Evolutionary conservation across 2,113 vertebrate species (phyloP), one percentile per base, ranked within the genome.

Genomic region (Heterocephalus glaber): DNA sequence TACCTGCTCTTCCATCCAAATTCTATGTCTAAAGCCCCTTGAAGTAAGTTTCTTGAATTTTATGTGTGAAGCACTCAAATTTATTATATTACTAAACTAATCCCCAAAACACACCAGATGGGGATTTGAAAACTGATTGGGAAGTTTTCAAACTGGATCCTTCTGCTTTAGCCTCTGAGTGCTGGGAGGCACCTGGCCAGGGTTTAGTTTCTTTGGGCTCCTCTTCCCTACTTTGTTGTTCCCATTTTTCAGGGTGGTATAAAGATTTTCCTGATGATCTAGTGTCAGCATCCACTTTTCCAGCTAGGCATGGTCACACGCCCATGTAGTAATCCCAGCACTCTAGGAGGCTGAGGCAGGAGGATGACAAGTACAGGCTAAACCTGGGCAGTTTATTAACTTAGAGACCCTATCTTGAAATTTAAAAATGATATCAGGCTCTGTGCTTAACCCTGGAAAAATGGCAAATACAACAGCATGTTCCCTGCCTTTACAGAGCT

Each of bases 131-230:
- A 94, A 30, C 8, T 86, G 49, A 84, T 54, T 10, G 70, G 5
- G 76, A 79, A 41, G 41, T 47, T 44, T 30, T 76, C 44, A 47
- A 49, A 47, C 26, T 76, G 30, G 72, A 47, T 76, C 24, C 26
- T 76, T 47, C 26, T 49, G 26, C 44, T 47, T 16, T 47, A 76
- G 26, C 44, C 44, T 76, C 47, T 2, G 49, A 14, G 72, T 49
- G 44, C 26, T 76, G 28, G 26, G 72, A 47, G 12, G 7, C 28
- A 12, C 72, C 44, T 76, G 44, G 12, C 49, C 66, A 89, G n/a
- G 86, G 44, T 92, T 94, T 49, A 58, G 72, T 93, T 47, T 89
- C 26, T 86, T 90, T 44, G 74, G 58, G 33, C 86, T 91, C 72
- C 22, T 88, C 10, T 68, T 90, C 47, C 47, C 41, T 79, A 30